phyloP scores from a whole-genome alignment of 2,113 vertebrate genomes.

The Bolborhynchus lineola region DNA sequence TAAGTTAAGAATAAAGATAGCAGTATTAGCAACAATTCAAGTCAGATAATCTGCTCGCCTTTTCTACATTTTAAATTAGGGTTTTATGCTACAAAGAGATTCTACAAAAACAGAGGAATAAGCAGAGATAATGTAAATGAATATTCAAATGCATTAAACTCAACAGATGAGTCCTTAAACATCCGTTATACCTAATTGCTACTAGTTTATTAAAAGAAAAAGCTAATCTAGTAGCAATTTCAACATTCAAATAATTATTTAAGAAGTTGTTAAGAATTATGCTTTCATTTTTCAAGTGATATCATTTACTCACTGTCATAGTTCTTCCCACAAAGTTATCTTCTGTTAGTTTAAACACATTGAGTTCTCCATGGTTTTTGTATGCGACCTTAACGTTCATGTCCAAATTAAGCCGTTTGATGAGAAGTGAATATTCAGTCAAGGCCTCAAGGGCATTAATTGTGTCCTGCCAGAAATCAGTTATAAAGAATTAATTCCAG shows the following conservation, averaged over 20 bases:
- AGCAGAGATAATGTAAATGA: background rate
- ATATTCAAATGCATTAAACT: background rate
- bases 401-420: constrained; percentile 66
- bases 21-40: background rate
- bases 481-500: background rate
- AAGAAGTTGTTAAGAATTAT: background rate
- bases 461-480: constrained; percentile 79
- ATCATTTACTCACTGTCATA: constrained; percentile 70
- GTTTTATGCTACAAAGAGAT: background rate
- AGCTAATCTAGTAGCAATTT: background rate
- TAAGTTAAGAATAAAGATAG: background rate
- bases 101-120: background rate
- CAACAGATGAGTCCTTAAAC: background rate
- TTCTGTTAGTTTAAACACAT: constrained; percentile 71
- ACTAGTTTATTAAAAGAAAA: background rate
- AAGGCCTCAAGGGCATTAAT: constrained; percentile 85
- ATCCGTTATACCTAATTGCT: background rate
- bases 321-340: constrained; percentile 73
- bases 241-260: background rate
- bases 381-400: constrained; percentile 82
- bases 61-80: background rate
- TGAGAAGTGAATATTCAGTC: constrained; percentile 79
- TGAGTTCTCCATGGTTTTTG: constrained; percentile 64
- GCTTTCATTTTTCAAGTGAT: background rate
- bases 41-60: background rate